Evolutionary conservation across 2,888 invertebrate species (phyloP), one percentile per base, ranked within the genome.

Genomic region (Dynastes tityus): DNA sequence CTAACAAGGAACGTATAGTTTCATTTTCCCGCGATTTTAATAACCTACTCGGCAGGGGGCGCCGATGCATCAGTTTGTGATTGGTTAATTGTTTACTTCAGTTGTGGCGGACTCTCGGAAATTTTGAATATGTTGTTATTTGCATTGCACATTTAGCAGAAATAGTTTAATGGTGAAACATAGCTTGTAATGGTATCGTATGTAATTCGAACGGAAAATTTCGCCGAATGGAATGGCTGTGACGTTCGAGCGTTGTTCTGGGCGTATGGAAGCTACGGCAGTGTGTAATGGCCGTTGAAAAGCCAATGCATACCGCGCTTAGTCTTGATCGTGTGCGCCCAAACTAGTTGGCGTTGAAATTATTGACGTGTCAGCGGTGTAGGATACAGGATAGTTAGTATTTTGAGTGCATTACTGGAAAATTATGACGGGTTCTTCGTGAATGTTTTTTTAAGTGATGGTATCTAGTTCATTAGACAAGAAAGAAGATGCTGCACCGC

Each of bases 121-220:
- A 85, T 87, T 87, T 87, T 87, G 86, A 87, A 87, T 85, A 83
- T 84, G 86, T 82, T 81, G 80, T 85, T 85, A 86, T 85, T 85
- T 83, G 80, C 81, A 83, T 81, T 79, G 64, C 64, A 63, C 53
- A 67, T 79, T 74, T 61, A 40, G 61, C 29, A 40, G 61, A 74
- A 74, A 61, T 61, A 61, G 45, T 74, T 45, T 61, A 61, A 16
- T 37, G 4, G 61, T 74, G 61, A 74, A 27, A 45, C 61, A 63
- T 45, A 45, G 11, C 40, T 61, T 27, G 45, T 11, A 61, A 22
- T 27, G 45, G 27, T 61, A 32, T 53, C n/a, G 40, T 73, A 51
- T 64, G 63, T 58, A 76, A 55, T 70, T 70, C 75, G 75, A 76
- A 78, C 76, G 65, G 65, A 71, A 77, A 71, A 51, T 22, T 74